Percentiles rank a stretch among this genome's conserved stretches.
phyloP scores from a whole-genome alignment of 2,888 invertebrate species.

The Mythimna loreyi region DNA sequence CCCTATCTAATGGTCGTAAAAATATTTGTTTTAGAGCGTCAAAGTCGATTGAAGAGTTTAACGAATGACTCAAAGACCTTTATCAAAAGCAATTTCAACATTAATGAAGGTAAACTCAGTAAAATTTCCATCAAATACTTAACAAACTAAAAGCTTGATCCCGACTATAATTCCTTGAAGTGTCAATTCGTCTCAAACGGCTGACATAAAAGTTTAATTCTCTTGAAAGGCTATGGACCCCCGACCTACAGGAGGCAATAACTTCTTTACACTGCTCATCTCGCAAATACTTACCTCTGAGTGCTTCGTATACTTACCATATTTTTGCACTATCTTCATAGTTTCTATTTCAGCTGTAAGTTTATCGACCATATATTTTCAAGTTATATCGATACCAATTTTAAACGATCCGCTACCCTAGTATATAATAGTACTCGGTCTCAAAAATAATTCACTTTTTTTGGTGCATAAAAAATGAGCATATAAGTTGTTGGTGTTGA shows the following conservation, averaged over 20 bases:
- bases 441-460: neutral
- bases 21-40: no score
- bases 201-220: constrained; percentile 46
- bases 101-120: neutral
- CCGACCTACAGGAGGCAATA: constrained; percentile 33
- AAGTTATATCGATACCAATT: constrained; percentile 27
- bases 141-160: neutral
- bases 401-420: neutral
- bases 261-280: constrained; percentile 45
- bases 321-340: constrained; percentile 57
- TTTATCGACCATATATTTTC: constrained; percentile 53
- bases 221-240: constrained; percentile 25
- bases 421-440: neutral
- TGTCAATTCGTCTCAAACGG: constrained; percentile 19
- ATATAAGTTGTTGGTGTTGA: no score
- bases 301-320: constrained; percentile 59
- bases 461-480: no score
- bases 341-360: constrained; percentile 24
- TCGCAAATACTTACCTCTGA: constrained; percentile 42
- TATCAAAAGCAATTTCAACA: constrained; percentile 1
- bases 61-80: neutral
- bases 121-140: neutral
- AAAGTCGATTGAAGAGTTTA: neutral
- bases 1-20: no score
- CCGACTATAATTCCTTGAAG: constrained; percentile 2